A percentile compares a stretch with the other conserved stretches of the same genome.
Conservation (phyloP, 2,797 vertebrate species). For the Myiotriccus ornatus region DNA sequence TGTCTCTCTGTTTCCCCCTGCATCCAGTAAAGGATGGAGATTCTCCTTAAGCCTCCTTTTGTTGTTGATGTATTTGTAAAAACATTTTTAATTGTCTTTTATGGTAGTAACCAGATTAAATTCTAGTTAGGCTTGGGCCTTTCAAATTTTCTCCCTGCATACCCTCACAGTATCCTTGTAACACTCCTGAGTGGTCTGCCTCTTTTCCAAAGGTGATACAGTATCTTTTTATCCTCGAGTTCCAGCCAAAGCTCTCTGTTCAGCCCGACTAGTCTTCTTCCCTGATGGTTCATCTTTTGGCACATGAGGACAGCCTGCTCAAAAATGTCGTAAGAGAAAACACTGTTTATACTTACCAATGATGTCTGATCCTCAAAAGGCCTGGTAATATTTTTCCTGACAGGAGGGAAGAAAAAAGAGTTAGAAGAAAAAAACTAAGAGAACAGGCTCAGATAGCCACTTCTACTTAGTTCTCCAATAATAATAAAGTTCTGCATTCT, state of each 20-base stretch:
- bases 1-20: not conserved
- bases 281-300: not conserved
- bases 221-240: not conserved
- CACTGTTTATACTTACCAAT: constrained; percentile 77
- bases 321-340: not conserved
- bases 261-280: not conserved
- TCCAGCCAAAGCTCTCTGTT: not conserved
- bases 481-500: not conserved
- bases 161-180: not conserved
- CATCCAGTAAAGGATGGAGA: not conserved
- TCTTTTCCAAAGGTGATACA: not conserved
- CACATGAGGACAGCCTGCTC: not conserved
- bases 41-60: not conserved
- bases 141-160: not conserved
- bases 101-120: not conserved
- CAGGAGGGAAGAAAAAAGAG: not conserved
- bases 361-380: constrained; percentile 97
- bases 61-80: not conserved
- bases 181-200: not conserved
- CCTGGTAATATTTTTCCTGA: constrained; percentile 93
- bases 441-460: not conserved
- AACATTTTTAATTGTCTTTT: not conserved
- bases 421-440: not conserved
- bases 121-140: not conserved
- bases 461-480: not conserved